Percentiles rank a stretch among this genome's conserved stretches.
Evolutionary conservation across 2,113 vertebrate species (phyloP).

Genomic region (Falcunculus frontatus): DNA sequence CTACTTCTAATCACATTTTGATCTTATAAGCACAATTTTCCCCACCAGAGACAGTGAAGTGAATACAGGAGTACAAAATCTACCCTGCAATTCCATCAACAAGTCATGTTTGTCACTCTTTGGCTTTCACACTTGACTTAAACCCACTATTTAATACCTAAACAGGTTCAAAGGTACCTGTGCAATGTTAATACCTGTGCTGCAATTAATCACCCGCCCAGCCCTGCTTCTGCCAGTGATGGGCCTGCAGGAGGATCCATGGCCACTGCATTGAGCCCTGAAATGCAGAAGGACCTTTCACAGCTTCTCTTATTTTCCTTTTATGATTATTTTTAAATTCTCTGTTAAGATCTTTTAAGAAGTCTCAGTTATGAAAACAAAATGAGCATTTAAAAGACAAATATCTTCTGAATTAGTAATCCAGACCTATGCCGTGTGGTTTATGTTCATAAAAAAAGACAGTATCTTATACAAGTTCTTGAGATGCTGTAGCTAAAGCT

Average conservation of each 20-base stretch:
- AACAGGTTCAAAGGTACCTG: neutral
- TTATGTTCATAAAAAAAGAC: neutral
- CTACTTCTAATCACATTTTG: neutral
- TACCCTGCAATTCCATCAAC: neutral
- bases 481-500: neutral
- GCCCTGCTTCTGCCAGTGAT: neutral
- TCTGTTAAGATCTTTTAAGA: neutral
- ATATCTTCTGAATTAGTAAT: neutral
- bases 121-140: neutral
- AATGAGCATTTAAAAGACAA: neutral
- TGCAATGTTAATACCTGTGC: neutral
- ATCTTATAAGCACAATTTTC: neutral
- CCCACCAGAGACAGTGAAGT: neutral
- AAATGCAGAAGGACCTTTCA: neutral
- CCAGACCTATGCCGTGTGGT: neutral
- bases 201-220: neutral
- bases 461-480: neutral
- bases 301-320: neutral
- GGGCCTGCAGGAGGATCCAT: neutral
- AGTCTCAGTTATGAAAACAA: neutral
- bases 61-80: neutral
- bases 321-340: neutral
- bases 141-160: neutral
- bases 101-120: neutral
- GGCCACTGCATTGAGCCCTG: rapidly evolving